Evolutionary conservation across 2,888 invertebrate genomes (phyloP).

Genomic region (Cerastis rubricosa): DNA sequence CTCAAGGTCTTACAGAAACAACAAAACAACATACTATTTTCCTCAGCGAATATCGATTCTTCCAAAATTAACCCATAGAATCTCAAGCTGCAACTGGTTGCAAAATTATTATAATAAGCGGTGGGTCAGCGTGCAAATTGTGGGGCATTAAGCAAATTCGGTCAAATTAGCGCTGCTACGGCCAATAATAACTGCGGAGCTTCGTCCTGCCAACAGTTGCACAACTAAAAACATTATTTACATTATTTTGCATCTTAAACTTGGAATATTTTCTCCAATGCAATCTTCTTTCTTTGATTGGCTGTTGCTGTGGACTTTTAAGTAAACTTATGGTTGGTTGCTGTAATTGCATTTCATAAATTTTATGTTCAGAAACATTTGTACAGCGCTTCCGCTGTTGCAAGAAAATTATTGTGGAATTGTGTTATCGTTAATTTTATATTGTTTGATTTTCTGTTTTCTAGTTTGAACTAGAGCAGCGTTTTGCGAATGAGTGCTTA

Average conservation of each 20-base stretch:
- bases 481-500: neutral
- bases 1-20: neutral
- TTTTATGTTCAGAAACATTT: constrained; percentile 43
- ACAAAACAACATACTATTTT: constrained; percentile 9
- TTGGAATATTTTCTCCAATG: constrained; percentile 46
- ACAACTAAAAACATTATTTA: constrained; percentile 64
- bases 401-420: constrained; percentile 34
- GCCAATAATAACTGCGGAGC: constrained; percentile 77
- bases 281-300: constrained; percentile 52
- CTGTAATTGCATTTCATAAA: constrained; percentile 50
- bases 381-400: constrained; percentile 19
- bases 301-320: constrained; percentile 51
- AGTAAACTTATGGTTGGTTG: constrained; percentile 42
- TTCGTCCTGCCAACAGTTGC: constrained; percentile 65
- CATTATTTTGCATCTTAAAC: constrained; percentile 61
- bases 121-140: constrained; percentile 77
- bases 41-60: constrained; percentile 21
- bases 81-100: constrained; percentile 60
- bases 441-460: constrained; percentile 38
- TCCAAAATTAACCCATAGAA: constrained; percentile 45
- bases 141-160: constrained; percentile 83
- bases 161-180: constrained; percentile 80
- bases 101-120: constrained; percentile 69
- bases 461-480: neutral
- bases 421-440: constrained; percentile 33